Evolutionary conservation across 1,140 invertebrate species (phyloP), one percentile per base, ranked within the genome.

Genomic region (Forficula auricularia): DNA sequence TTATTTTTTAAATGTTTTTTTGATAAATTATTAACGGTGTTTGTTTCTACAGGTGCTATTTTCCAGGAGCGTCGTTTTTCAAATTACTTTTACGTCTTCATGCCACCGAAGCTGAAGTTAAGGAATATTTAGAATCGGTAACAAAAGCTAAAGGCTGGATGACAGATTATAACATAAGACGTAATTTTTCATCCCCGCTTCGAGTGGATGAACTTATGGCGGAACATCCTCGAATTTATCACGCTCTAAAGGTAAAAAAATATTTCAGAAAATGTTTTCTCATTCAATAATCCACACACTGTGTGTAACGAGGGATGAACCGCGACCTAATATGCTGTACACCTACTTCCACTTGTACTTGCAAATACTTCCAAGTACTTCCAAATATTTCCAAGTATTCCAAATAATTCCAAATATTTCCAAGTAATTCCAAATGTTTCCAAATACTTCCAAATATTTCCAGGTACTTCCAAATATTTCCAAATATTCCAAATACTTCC

Each of bases 141-240:
- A 55, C 50, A 1, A 55, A 60, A 39, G 54, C 56, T 3, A 62
- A 67, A 48, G 75, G 77, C 14, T 88, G 82, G 82, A 60, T 85
- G 50, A 84, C 80, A 6, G 68, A 75, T 3, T 87, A 85, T 52
- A 86, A 85, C 55, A 62, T 83, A 1, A 68, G 77, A n/a, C 71
- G 79, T 49, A 79, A 77, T 48, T 85, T 78, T 48, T 77, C 79
- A 3, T 77, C 72, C 46, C 77, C 81, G 0, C 66, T 76, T 47
- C 63, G 82, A 8, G 67, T 87, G 0, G 77, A 79, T 44, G 78
- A 77, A 52, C 64, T 75, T 15, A 69, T 77, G 14, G 54, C 56
- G 7, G 76, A 82, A 38, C 65, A 81, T 38, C 69, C 76, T 10
- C 65, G 67, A 27, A 55, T 74, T 12, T 75, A 73, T 46, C 68